phyloP scores from a whole-genome alignment of 30 jellyfish, hydroid and myxozoan genomes.

The Catostylus mosaicus region DNA sequence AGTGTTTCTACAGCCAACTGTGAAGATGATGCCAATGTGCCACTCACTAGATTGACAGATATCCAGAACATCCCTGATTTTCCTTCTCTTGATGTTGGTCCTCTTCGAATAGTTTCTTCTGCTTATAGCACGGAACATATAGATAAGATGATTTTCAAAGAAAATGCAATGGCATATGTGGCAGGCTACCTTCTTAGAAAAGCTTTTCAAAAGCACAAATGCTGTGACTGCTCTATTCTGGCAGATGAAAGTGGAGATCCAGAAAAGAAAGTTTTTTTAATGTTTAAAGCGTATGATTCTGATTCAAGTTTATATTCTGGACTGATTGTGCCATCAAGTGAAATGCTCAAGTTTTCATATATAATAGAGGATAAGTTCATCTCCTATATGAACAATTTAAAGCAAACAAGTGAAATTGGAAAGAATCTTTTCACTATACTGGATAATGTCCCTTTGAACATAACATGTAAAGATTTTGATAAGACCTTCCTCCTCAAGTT shows the following conservation, averaged over 20 bases:
- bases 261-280: constrained; percentile 7
- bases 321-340: constrained; percentile 27
- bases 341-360: not conserved
- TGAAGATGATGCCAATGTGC: constrained; percentile 18
- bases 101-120: constrained; percentile 2
- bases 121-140: constrained; percentile 13
- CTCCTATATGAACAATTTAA: not conserved
- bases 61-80: constrained; percentile 17
- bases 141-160: constrained; percentile 24
- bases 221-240: not conserved
- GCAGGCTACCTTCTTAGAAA: constrained; percentile 26
- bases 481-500: constrained; percentile 35
- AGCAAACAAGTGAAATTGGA: constrained; percentile 33
- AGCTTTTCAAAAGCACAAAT: constrained; percentile 21
- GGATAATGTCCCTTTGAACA: not conserved
- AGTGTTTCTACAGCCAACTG: constrained; percentile 5
- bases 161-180: constrained; percentile 44
- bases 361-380: constrained; percentile 21
- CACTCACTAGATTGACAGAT: not conserved
- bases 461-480: constrained; percentile 4
- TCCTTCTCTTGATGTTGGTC: constrained; percentile 30
- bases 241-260: constrained; percentile 34
- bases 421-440: not conserved
- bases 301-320: constrained; percentile 37
- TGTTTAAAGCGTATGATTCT: constrained; percentile 38